A percentile compares a stretch with the other conserved stretches of the same genome.
These are phyloP conservation scores for Leucoraja erinaceus DNA, from an alignment of 2,113 vertebrate genomes.

Conservation along the genomic window DNA sequence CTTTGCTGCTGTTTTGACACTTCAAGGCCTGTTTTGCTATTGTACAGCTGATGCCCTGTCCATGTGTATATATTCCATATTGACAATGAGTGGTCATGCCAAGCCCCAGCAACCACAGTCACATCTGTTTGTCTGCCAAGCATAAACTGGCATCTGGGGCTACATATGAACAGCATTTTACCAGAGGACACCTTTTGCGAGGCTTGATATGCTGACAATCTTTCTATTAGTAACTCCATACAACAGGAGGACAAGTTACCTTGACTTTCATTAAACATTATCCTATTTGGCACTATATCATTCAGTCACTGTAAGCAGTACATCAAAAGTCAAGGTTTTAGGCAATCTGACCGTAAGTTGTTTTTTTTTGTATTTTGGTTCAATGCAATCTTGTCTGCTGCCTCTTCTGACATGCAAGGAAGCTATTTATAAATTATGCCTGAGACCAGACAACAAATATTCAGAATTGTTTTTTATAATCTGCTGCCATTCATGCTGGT, in stretches of 20 bases:
- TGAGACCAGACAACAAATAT: slow-evolving; percentile 50
- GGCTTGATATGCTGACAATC: slow-evolving; percentile 59
- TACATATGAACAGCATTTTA: slow-evolving; percentile 57
- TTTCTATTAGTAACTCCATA: slow-evolving; percentile 54
- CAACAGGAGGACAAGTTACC: slow-evolving; percentile 59
- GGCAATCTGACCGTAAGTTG: slow-evolving; percentile 59
- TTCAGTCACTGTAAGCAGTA: slow-evolving; percentile 57
- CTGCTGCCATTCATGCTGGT: slow-evolving; percentile 45
- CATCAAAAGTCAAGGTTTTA: slow-evolving; percentile 63
- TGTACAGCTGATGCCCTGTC: slow-evolving; percentile 82
- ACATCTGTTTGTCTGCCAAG: slow-evolving; percentile 72
- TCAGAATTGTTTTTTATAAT: slow-evolving; percentile 47
- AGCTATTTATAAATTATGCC: slow-evolving; percentile 53
- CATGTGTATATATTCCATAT: slow-evolving; percentile 65
- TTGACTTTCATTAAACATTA: slow-evolving; percentile 60
- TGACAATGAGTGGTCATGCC: slow-evolving; percentile 80
- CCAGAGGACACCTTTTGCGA: slow-evolving; percentile 68
- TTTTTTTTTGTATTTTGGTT: slow-evolving; percentile 43
- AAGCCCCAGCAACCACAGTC: slow-evolving; percentile 77
- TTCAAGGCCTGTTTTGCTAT: slow-evolving; percentile 53
- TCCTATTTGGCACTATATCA: slow-evolving; percentile 63
- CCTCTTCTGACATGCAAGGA: slow-evolving; percentile 45
- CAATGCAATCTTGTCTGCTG: slow-evolving; percentile 43
- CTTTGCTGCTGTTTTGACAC: slow-evolving; percentile 57
- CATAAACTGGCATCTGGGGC: slow-evolving; percentile 52